Base-by-base conservation (phyloP, 2,888 invertebrate species). In the Xestia c-nigrum region DNA sequence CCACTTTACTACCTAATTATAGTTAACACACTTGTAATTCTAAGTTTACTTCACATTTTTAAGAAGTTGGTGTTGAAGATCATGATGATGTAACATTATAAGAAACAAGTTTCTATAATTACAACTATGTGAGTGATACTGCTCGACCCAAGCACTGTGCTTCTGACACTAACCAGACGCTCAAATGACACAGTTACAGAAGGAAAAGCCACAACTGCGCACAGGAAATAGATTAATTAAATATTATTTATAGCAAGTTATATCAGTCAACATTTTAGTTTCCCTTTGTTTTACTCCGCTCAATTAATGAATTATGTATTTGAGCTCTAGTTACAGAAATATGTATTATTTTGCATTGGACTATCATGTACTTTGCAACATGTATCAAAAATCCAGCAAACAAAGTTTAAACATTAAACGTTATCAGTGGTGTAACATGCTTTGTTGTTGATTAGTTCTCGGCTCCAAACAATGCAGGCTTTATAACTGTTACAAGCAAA, bases 221-320 rank as follows among this genome's bases (percentile, higher is more conserved):
- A 76, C 83, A 68, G 77, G 64, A 76, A 80, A 68, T 50, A 68
- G 1, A 65, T 12, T 82, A 21, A 67, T 76, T 68, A n/a, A 57
- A 83, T 80, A 64, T 64, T 83, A 83, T 83, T 83, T 78, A 83
- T 70, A 83, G 65, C 59, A 43, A 47, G 40, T 14, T 55, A 61
- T 57, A 78, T 80, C 78, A 78, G 65, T 61, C 43, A 40, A 24
- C 16, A 21, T 4, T 40, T 61, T 19, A 78, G 78, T 83, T 78
- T 70, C 61, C 83, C 59, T 82, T 47, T 76, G 5, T 21, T 2
- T 10, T 52, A 10, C 24, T 14, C 4, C 0, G n/a, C n/a, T 46
- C 40, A 43, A 14, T 31, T 38, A 2, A 16, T 38, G 40, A 57
- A 47, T 52, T 12, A 16, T 61, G 38, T 14, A 47, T 47, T 24